Evolutionary conservation across 2,113 vertebrate genomes (phyloP).

Genomic region (Paedocypris sp.): DNA sequence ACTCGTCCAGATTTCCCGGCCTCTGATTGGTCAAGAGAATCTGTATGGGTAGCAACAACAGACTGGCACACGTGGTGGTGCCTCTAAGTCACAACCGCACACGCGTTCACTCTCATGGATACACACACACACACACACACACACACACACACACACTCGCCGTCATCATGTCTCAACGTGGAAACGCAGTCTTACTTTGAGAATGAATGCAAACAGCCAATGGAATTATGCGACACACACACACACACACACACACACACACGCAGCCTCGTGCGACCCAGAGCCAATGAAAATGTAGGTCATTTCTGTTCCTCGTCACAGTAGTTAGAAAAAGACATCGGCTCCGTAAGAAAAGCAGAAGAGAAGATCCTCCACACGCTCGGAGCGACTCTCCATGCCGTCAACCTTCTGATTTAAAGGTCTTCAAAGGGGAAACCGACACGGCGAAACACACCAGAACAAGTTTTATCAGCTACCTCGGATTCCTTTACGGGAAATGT

Average conservation of each 20-base stretch:
- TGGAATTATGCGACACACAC: constrained; percentile 1
- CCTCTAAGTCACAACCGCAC: neutral
- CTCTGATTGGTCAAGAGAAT: constrained; percentile 28
- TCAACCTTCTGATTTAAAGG: no score
- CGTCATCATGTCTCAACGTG: neutral
- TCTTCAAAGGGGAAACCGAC: neutral
- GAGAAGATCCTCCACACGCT: no score
- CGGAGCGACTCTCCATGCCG: no score
- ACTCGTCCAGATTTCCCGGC: neutral
- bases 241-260: neutral
- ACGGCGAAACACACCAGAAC: neutral
- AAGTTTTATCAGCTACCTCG: neutral
- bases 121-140: neutral
- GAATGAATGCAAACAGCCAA: constrained; percentile 38
- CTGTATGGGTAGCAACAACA: constrained; percentile 30
- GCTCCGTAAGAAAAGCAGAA: neutral
- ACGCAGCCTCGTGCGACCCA: constrained; percentile 35
- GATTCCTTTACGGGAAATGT: neutral
- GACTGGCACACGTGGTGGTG: neutral
- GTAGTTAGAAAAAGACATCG: neutral
- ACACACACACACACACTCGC: neutral
- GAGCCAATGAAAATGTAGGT: constrained; percentile 33
- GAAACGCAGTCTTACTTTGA: constrained; percentile 33
- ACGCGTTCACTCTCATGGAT: neutral
- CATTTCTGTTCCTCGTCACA: constrained; percentile 6